A percentile compares a stretch with the other conserved stretches of the same genome.
phyloP scores from a whole-genome alignment of 2,888 invertebrate genomes.

The Girardia tigrina region DNA sequence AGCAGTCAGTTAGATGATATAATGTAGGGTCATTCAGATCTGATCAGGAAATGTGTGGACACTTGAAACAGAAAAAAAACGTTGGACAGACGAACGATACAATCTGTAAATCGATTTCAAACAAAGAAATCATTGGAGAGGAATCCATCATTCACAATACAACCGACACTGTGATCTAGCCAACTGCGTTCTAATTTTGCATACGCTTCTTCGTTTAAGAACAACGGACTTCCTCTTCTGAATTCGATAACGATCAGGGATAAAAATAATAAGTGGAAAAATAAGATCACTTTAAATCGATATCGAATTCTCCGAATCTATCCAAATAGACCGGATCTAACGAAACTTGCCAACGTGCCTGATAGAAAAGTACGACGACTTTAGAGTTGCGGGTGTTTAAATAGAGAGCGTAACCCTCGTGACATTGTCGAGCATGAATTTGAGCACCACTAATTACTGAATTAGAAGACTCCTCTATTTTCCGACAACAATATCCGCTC shows the following conservation, averaged over 20 bases:
- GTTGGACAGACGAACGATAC: too few species aligned
- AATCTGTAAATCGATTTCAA: too few species aligned
- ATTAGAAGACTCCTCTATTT: neutral
- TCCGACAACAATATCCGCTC: neutral
- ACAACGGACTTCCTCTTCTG: neutral
- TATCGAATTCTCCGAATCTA: neutral
- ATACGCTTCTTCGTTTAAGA: neutral
- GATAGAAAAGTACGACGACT: neutral
- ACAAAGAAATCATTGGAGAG: neutral
- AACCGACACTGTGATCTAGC: constrained; percentile 2
- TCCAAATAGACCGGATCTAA: neutral
- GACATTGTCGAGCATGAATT: constrained; percentile 14
- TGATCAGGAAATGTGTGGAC: too few species aligned
- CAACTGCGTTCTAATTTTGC: neutral
- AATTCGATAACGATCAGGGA: neutral
- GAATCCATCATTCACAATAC: neutral
- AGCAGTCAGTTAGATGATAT: too few species aligned
- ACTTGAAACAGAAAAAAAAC: too few species aligned
- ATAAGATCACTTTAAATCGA: neutral
- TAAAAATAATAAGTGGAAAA: neutral
- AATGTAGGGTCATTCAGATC: too few species aligned
- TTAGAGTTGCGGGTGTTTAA: neutral
- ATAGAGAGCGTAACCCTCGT: neutral
- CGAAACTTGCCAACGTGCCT: neutral
- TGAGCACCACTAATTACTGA: neutral